These are phyloP conservation scores for Himalopsyche japonica DNA, from an alignment of 2,888 invertebrate genomes.

Conservation along the genomic window DNA sequence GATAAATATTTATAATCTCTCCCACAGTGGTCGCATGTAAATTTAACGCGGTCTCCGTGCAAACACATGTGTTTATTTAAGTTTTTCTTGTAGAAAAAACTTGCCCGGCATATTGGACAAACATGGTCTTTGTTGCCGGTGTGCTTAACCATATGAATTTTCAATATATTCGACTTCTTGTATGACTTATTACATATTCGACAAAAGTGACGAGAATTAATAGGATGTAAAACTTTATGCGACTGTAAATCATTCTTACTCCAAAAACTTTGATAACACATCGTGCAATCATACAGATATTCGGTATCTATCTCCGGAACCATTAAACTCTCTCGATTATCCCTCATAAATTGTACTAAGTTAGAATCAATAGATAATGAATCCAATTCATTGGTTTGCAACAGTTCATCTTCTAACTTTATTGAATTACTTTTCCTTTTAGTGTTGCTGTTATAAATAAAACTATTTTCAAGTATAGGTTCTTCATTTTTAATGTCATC, in stretches of 20 bases:
- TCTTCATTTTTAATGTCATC: not conserved
- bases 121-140: not conserved
- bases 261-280: not conserved
- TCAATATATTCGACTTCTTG: not conserved
- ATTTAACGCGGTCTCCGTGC: not conserved
- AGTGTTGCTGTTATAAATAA: not conserved
- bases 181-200: not conserved
- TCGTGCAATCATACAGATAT: not conserved
- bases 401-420: not conserved
- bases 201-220: not conserved
- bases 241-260: not conserved
- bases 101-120: not conserved
- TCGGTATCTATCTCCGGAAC: not conserved
- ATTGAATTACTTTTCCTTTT: not conserved
- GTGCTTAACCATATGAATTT: not conserved
- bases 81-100: not conserved
- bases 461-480: not conserved
- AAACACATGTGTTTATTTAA: not conserved
- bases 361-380: not conserved
- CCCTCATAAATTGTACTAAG: slow-evolving; percentile 8
- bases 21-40: not conserved
- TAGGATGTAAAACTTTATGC: not conserved
- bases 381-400: not conserved
- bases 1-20: not conserved
- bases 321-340: not conserved